Percentiles rank a stretch among this genome's conserved stretches.
Conservation (phyloP, 2,113 vertebrate genomes). For the Saccopteryx leptura region DNA sequence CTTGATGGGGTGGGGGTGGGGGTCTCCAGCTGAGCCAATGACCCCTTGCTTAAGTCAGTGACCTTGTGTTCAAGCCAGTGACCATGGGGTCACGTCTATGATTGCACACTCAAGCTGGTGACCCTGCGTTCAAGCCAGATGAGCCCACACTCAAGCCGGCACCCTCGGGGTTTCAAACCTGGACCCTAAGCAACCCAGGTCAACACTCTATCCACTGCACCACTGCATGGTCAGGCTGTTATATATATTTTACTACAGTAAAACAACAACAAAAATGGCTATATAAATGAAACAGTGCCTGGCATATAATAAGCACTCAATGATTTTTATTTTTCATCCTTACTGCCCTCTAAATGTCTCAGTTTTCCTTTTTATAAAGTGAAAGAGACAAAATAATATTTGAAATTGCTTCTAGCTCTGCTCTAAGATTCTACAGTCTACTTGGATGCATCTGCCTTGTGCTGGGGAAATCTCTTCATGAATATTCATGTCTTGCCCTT, state of each 20-base stretch:
- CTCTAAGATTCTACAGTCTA: neutral
- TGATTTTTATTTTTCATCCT: neutral
- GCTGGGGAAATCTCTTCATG: neutral
- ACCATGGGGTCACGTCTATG: too few species aligned
- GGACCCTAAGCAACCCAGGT: too few species aligned
- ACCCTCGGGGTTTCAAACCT: too few species aligned
- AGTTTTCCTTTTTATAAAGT: neutral
- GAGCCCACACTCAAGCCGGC: too few species aligned
- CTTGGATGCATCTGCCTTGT: neutral
- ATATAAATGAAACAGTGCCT: neutral
- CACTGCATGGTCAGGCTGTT: neutral
- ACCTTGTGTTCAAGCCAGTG: too few species aligned
- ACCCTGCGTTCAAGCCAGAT: too few species aligned
- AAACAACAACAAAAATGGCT: neutral
- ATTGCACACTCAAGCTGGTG: too few species aligned
- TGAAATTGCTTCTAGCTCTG: neutral
- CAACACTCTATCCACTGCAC: too few species aligned
- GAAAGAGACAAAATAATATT: neutral
- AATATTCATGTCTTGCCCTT: neutral
- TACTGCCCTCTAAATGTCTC: neutral
- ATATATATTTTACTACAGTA: neutral
- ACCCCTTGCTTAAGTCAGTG: too few species aligned
- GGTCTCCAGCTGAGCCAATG: too few species aligned
- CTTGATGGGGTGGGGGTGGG: too few species aligned
- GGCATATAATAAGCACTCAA: neutral